A percentile compares a stretch with the other conserved stretches of the same genome.
phyloP scores from a whole-genome alignment of 2,888 invertebrate species.

The Noctua janthe region DNA sequence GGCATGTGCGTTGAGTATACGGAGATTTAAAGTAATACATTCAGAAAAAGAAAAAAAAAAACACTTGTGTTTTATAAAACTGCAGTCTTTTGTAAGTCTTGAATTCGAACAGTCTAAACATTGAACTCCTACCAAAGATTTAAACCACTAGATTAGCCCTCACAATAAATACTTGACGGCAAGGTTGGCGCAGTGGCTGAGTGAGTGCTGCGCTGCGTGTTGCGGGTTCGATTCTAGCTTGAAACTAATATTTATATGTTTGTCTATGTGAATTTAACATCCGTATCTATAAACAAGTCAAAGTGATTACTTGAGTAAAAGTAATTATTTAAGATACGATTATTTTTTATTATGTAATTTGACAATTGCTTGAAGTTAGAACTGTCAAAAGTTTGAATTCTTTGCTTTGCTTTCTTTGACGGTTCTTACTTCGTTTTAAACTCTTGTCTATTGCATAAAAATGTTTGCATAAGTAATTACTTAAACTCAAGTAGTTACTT shows the following conservation, averaged over 20 bases:
- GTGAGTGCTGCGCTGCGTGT: neutral
- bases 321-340: too few species aligned
- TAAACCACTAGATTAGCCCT: neutral
- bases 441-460: too few species aligned
- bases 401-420: too few species aligned
- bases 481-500: too few species aligned
- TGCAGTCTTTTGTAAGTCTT: neutral
- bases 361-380: too few species aligned
- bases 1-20: neutral
- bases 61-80: neutral
- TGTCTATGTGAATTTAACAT: neutral
- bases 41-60: neutral
- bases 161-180: neutral
- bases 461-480: too few species aligned
- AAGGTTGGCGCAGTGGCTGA: neutral
- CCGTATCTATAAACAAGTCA: too few species aligned
- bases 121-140: neutral
- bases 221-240: neutral
- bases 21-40: neutral
- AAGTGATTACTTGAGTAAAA: too few species aligned
- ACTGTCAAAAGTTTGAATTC: too few species aligned
- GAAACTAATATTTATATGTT: neutral
- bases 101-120: conserved; percentile 9
- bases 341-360: too few species aligned
- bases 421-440: too few species aligned